Evolutionary conservation across 2,888 invertebrate genomes (phyloP), one percentile per base, ranked within the genome.

Genomic region (Beris morrisii): DNA sequence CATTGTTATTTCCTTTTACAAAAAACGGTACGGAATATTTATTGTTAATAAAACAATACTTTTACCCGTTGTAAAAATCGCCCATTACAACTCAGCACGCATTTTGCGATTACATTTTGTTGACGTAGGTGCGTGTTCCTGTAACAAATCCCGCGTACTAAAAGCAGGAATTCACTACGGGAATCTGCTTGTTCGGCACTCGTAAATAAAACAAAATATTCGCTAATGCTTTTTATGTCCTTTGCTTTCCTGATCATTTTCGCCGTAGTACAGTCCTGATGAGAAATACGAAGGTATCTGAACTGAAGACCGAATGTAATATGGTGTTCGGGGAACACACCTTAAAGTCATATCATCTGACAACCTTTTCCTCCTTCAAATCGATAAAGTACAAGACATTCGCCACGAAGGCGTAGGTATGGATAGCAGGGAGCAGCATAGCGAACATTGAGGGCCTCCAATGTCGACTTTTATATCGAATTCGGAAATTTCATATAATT

Each of bases 401-500:
- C 44, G 30, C 38, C 4, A 38, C 22, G 38, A 11, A 31, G 59
- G 30, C 31, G 59, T 31, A 15, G 43, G n/a, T 50, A 50, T 38
- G 31, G 50, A 22, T 32, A 50, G 61, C 13, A 31, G 13, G 11
- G 32, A 61, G 50, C 61, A 48, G 13, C n/a, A 48, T 13, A 32
- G 32, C 48, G 64, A 44, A 65, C 56, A 48, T 65, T 65, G 56
- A 55, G 48, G 65, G 56, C 57, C 57, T 65, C 22, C 65, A 53
- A 65, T 65, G 57, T 22, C 65, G 65, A 65, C 46, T 65, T 65
- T 56, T 65, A 65, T 65, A 56, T 65, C 65, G 65, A 22, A 65
- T 64, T 57, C 65, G 65, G 57, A 65, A 57, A 65, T 57, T 65
- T 57, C 65, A 57, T 65, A 65, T 65, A 65, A 65, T 65, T 65